Evolutionary conservation across 2,888 invertebrate genomes (phyloP).

Genomic region (Dasypolia templi): DNA sequence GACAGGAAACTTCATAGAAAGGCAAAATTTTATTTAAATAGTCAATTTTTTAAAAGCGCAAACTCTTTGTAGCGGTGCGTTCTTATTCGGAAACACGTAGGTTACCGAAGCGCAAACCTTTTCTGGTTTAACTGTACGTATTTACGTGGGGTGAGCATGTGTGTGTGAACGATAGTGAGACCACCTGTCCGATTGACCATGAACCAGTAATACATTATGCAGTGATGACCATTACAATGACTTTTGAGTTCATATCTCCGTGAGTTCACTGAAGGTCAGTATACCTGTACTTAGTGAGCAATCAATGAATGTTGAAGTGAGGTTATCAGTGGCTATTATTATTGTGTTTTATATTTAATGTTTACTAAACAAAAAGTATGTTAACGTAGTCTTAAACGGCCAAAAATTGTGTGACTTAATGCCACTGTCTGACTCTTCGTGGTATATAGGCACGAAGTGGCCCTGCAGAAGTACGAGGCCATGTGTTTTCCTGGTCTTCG

Average conservation of each 20-base stretch:
- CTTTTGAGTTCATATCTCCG: slow-evolving; percentile 48
- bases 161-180: slow-evolving; percentile 12
- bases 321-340: slow-evolving; percentile 20
- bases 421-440: neutral
- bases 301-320: slow-evolving; percentile 47
- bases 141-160: slow-evolving; percentile 1
- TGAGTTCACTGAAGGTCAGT: slow-evolving; percentile 18
- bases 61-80: too few relatives aligned
- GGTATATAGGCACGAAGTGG: too few relatives aligned
- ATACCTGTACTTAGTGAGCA: slow-evolving; percentile 21
- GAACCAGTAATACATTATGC: slow-evolving; percentile 45
- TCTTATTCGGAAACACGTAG: neutral
- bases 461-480: too few relatives aligned
- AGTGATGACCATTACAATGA: slow-evolving; percentile 52
- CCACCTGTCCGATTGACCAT: slow-evolving; percentile 57
- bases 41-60: neutral
- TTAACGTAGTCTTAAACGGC: too few relatives aligned
- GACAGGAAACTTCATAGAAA: neutral
- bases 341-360: neutral
- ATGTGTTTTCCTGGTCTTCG: too few relatives aligned
- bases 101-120: neutral
- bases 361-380: neutral
- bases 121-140: neutral
- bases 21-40: neutral
- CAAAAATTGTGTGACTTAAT: neutral